Base-by-base conservation (phyloP, 1,140 invertebrate species). In the Heliconius hewitsoni region DNA sequence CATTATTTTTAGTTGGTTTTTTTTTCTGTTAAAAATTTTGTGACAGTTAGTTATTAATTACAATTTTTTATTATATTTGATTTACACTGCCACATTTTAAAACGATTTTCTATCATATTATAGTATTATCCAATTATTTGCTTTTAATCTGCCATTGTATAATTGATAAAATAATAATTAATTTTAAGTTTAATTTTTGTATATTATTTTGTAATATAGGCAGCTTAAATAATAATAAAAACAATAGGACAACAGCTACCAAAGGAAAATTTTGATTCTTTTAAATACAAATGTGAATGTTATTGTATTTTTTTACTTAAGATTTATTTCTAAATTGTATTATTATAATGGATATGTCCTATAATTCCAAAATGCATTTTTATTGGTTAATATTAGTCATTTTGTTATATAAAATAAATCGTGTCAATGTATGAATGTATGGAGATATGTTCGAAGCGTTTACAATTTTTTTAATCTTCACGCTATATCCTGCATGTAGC, bases 1-100 rank as follows among this genome's bases (percentile, higher is more conserved):
- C 71, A 72, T 77, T 77, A 81, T 78, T 81, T 80, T 52, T 71
- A 60, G 18, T 71, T 73, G 52, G 1, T 30, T 4, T 23, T 60
- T 23, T 23, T 23, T 23, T 60, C 19, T 19, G 16, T 19, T 52
- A 19, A 52, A 52, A 19, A 19, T 2, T 2, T 18, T 52, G 50
- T 52, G 50, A 52, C 16, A 46, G 42, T 46, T 46, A 46, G 13
- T 16, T 46, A 46, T 46, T 16, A 46, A 46, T 46, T 46, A 16
- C 42, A 46, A 46, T n/a, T 55, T n/a, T 57, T 57, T 23, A 19
- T 57, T 57, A 23, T 57, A 57, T 23, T 30, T 66, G 9, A 16
- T 16, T 66, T 66, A 66, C 60, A 66, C 60, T 66, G 60, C 60
- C 60, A 66, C 13, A 9, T 13, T n/a, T 60, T 60, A 16, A 30